These are phyloP conservation scores for Pachyuromys duprasi DNA, from an alignment of 2,797 vertebrate genomes.

Conservation along the genomic window DNA sequence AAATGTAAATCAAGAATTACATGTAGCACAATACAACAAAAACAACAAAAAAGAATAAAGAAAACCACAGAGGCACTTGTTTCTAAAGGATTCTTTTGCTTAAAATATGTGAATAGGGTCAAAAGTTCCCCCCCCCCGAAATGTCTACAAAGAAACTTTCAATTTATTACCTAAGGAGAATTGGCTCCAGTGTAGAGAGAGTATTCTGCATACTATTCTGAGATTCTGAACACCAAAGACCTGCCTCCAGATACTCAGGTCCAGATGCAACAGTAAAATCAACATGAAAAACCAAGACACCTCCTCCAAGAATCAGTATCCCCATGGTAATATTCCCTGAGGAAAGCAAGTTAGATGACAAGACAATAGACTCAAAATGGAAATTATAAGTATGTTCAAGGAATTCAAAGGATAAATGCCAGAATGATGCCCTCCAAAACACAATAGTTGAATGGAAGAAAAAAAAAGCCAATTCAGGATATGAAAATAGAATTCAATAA, in stretches of 20 bases:
- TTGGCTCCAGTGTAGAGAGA: background rate
- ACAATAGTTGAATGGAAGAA: background rate
- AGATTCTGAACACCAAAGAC: background rate
- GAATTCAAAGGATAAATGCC: background rate
- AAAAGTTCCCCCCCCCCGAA: background rate
- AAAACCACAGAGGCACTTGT: conserved; percentile 35
- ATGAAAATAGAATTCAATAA: background rate
- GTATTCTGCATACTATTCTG: background rate
- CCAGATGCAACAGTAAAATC: background rate
- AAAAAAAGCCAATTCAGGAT: background rate
- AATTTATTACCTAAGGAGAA: background rate
- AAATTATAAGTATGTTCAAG: background rate
- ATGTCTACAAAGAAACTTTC: background rate
- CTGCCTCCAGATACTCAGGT: background rate
- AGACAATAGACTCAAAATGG: background rate
- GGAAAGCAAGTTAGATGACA: background rate
- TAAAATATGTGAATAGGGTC: background rate
- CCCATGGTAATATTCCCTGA: too few species aligned
- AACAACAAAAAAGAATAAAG: background rate
- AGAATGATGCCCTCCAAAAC: background rate
- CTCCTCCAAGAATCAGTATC: background rate
- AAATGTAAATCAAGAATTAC: background rate
- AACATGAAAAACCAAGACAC: background rate
- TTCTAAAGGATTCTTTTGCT: conserved; percentile 50
- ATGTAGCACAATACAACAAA: background rate